A percentile compares a stretch with the other conserved stretches of the same genome.
phyloP scores from a whole-genome alignment of 2,888 invertebrate genomes.

The Andrena fulva region DNA sequence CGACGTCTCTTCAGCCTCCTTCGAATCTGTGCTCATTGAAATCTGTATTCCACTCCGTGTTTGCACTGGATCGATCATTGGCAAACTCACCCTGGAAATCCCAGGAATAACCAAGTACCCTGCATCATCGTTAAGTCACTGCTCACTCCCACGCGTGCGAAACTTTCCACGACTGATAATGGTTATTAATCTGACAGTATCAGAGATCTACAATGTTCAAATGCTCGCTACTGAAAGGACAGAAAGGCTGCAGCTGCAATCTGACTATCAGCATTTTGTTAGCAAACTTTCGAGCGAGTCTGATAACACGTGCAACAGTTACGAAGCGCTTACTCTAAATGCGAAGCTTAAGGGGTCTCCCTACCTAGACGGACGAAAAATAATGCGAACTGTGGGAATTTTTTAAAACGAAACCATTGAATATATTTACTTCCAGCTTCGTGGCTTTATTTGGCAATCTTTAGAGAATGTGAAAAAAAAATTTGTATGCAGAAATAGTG shows the following conservation, averaged over 20 bases:
- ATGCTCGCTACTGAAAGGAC: not conserved
- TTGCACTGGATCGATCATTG: constrained; percentile 27
- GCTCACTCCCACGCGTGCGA: not conserved
- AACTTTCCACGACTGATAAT: not conserved
- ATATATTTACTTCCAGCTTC: too few species aligned
- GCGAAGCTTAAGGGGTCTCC: too few species aligned
- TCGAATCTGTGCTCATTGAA: constrained; percentile 16
- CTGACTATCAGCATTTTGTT: not conserved
- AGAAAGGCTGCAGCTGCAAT: not conserved
- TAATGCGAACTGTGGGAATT: too few species aligned
- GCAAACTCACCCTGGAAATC: constrained; percentile 29
- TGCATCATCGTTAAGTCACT: not conserved
- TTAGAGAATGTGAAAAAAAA: too few species aligned
- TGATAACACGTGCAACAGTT: not conserved
- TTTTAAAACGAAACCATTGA: too few species aligned
- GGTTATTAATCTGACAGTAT: not conserved
- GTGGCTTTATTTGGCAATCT: too few species aligned
- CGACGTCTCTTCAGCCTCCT: not conserved
- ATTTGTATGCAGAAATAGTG: too few species aligned
- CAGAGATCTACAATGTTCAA: not conserved
- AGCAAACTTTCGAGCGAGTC: not conserved
- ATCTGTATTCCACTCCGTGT: constrained; percentile 9
- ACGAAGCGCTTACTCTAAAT: not conserved
- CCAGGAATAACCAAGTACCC: constrained; percentile 32
- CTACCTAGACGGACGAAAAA: too few species aligned